Percentiles rank a stretch among this genome's conserved stretches.
These are phyloP conservation scores for Pterocles orientalis DNA, from an alignment of 2,113 vertebrate species.

Conservation along the genomic window DNA sequence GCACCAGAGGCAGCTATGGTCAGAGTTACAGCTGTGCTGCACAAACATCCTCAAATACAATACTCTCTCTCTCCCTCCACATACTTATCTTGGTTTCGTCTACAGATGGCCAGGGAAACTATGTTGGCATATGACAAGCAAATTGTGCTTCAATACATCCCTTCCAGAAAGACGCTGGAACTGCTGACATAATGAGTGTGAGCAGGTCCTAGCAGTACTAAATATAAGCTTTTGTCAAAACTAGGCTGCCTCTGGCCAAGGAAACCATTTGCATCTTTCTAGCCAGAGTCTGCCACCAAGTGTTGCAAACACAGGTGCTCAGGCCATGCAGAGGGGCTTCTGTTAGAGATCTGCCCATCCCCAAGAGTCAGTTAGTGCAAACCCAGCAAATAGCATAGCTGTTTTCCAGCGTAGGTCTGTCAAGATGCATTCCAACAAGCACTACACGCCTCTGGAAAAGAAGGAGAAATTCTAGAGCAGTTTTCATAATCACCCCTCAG, in stretches of 20 bases:
- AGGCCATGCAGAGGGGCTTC: neutral
- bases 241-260: constrained; percentile 22
- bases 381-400: neutral
- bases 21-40: constrained; percentile 58
- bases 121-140: constrained; percentile 26
- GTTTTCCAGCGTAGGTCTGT: neutral
- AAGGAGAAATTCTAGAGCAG: neutral
- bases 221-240: constrained; percentile 8
- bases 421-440: neutral
- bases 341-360: neutral
- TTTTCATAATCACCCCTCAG: neutral
- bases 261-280: constrained; percentile 11
- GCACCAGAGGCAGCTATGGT: constrained; percentile 70
- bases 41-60: constrained; percentile 32
- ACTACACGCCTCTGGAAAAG: neutral
- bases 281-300: neutral
- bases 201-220: constrained; percentile 23
- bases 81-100: constrained; percentile 8
- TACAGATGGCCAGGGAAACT: constrained; percentile 40
- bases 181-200: neutral
- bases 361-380: constrained; percentile 21
- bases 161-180: constrained; percentile 6
- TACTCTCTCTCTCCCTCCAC: neutral
- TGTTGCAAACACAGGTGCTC: constrained; percentile 23
- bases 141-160: constrained; percentile 51